Conservation (phyloP, 2,113 vertebrate species). For the Gadus macrocephalus region DNA sequence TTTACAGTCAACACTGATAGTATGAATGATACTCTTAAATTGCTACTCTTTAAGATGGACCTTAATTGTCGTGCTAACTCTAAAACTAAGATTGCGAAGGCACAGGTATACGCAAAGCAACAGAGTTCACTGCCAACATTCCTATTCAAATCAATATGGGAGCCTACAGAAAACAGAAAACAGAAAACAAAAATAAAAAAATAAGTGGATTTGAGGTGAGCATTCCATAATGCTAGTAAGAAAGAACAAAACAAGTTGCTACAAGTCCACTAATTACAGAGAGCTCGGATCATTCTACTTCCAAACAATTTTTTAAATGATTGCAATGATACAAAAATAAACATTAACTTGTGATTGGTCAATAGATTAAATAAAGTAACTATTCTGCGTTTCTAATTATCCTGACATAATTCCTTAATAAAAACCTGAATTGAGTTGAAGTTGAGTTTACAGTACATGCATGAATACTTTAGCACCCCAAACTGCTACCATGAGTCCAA, state of each 20-base stretch:
- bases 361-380: slow-evolving; percentile 23
- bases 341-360: slow-evolving; percentile 42
- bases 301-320: slow-evolving; percentile 32
- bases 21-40: slow-evolving; percentile 55
- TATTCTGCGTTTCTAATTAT: slow-evolving; percentile 10
- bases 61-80: slow-evolving; percentile 58
- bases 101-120: slow-evolving; percentile 71
- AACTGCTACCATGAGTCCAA: slow-evolving; percentile 35
- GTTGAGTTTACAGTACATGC: slow-evolving; percentile 61
- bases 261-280: slow-evolving; percentile 45
- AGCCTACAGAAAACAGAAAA: slow-evolving; percentile 42
- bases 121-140: slow-evolving; percentile 64
- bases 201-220: slow-evolving; percentile 5
- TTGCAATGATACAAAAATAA: slow-evolving; percentile 9
- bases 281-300: slow-evolving; percentile 31
- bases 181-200: slow-evolving; percentile 34
- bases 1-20: slow-evolving; percentile 38
- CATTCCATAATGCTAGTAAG: slow-evolving; percentile 37
- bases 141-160: slow-evolving; percentile 55
- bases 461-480: slow-evolving; percentile 56
- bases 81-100: slow-evolving; percentile 61
- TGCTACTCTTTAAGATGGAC: slow-evolving; percentile 53
- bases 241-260: slow-evolving; percentile 45
- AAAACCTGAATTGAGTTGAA: slow-evolving; percentile 47
- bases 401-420: slow-evolving; percentile 30